Base-by-base conservation (phyloP, 2,888 invertebrate genomes). In the Idaea aversata region DNA sequence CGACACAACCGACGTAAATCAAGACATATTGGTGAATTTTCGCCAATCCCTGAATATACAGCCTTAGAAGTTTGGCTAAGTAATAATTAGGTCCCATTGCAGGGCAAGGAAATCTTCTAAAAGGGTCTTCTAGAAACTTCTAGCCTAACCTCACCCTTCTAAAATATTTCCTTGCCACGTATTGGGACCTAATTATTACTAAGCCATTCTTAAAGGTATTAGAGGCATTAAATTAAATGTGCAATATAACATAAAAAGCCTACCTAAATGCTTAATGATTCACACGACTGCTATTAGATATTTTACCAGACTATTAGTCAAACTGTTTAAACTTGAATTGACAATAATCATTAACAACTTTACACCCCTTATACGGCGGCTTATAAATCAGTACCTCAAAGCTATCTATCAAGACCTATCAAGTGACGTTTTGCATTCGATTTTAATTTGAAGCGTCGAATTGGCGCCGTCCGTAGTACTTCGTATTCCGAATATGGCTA, bases 391-490 rank as follows among this genome's bases (percentile, higher is more conserved):
- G 82, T 79, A 81, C 79, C 68, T 77, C 78, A 78, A 80, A 79
- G 84, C 86, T 81, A 90, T 91, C 91, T 80, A 90, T 92, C 90
- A 91, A 85, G 83, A 90, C 91, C 91, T 80, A 90, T 92, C 90
- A 91, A 85, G 83, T 84, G 82, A 69, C 63, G 69, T 90, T 91
- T 91, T 86, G 91, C 89, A 87, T 84, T 86, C 80, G 81, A 83
- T 90, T 88, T 91, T 91, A 90, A 91, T 91, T 91, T 88, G 88
- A 90, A 85, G 78, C 89, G 90, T 91, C 88, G 89, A 89, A 87
- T 91, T 88, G 92, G 91, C 92, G 93, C 92, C 92, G 82, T 83
- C 87, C 89, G 85, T 87, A 84, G 87, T 79, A 47, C 47, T 34
- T 16, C 34, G 34, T 59, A 59, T 13, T 13, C 87, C 90, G 88